These are phyloP conservation scores for Idaea biselata DNA, from an alignment of 2,888 invertebrate genomes.

Conservation along the genomic window DNA sequence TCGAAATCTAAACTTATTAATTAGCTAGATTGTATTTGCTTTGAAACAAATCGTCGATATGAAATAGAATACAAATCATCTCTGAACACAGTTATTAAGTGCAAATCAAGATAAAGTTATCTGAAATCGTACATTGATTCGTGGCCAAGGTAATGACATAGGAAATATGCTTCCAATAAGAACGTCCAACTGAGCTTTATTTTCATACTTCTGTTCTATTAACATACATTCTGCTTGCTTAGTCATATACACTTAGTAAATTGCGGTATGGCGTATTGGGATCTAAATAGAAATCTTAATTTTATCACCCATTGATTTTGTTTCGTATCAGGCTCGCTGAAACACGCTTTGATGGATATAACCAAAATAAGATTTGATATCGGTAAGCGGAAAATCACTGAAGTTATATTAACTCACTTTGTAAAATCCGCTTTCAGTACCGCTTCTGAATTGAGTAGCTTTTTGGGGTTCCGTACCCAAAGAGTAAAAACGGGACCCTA, in stretches of 20 bases:
- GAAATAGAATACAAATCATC: background rate
- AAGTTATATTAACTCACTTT: background rate
- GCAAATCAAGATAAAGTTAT: background rate
- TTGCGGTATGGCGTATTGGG: conserved; percentile 15
- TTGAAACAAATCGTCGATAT: background rate
- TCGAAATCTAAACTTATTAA: conserved; percentile 14
- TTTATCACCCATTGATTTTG: background rate
- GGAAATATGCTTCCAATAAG: conserved; percentile 37
- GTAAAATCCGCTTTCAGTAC: background rate
- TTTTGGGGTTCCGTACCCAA: too few species aligned
- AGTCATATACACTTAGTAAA: conserved; percentile 12
- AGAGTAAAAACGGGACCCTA: too few species aligned
- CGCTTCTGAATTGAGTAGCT: background rate
- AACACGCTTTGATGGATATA: background rate
- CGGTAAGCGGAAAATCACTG: background rate
- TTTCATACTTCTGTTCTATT: conserved; percentile 38
- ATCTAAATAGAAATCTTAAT: conserved; percentile 17
- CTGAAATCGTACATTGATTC: conserved; percentile 13
- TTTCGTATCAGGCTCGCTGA: background rate
- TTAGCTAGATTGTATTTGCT: conserved; percentile 1
- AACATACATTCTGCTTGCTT: conserved; percentile 34
- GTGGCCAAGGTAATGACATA: conserved; percentile 36
- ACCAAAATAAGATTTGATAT: background rate
- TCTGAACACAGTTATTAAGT: background rate
- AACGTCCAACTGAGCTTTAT: conserved; percentile 32